Evolutionary conservation across 2,888 invertebrate species (phyloP), one percentile per base, ranked within the genome.

Genomic region (Boloria euphrosyne): DNA sequence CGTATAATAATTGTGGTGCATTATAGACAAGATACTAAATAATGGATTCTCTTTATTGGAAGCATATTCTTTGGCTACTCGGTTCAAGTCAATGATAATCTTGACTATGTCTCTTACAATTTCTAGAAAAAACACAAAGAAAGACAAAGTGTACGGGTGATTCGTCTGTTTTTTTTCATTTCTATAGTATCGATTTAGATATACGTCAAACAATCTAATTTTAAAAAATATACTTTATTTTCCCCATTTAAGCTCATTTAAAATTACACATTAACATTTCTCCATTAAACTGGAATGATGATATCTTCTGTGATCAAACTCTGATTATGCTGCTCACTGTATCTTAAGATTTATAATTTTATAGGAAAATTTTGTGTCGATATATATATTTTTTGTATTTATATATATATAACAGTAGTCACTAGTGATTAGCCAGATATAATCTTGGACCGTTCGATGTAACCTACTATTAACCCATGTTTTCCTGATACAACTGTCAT

Each of bases 401-500:
- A 17, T 43, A 54, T 38, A 54, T 5, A 43, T 18, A 7, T 18
- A 38, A 5, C 16, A n/a, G n/a, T 14, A 18, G 14, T 18, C 0
- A 55, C 17, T 18, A 55, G 54, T 43, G 0, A 6, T 43, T 44
- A 44, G 3, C 18, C 55, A 44, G 18, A 57, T 57, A 46, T 46
- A 22, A 57, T 57, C 57, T n/a, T 22, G 22, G 44, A 22, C 55
- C 44, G 44, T 22, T 55, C n/a, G 18, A 55, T 18, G 0, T 22
- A 18, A 22, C 18, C 10, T 55, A 55, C 44, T 44, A 18, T 44
- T 55, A 44, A 55, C 14, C 13, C 47, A 27, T 49, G 58, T 59
- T 59, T 59, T 59, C 59, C 59, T 31, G 49, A 50, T 59, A 59
- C 49, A 38, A 38, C 49, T 31, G 49, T 59, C 17, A n/a, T 55